Percentiles rank a stretch among this genome's conserved stretches.
Conservation (phyloP, 2,888 invertebrate genomes). For the Caradrina kadenii region DNA sequence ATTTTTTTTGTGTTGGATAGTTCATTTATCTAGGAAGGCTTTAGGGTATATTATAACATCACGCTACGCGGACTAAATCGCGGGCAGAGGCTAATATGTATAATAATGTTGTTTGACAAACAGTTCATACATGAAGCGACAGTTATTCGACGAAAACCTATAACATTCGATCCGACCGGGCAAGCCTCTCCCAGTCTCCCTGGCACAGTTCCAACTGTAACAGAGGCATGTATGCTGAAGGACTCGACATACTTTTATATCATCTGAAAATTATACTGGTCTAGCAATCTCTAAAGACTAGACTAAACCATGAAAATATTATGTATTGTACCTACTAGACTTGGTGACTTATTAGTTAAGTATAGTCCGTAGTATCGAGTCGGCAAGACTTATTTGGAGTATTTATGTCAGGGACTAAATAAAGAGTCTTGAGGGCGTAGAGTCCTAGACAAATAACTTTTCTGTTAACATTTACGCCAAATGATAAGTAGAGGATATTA, state of each 20-base stretch:
- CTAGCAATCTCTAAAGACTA: conserved; percentile 4
- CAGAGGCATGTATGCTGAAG: conserved; percentile 14
- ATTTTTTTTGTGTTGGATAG: too few relatives aligned
- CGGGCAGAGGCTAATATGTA: too few relatives aligned
- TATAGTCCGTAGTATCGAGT: not conserved
- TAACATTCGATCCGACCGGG: conserved; percentile 53
- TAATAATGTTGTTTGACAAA: not conserved
- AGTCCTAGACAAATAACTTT: too few relatives aligned
- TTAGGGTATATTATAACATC: too few relatives aligned
- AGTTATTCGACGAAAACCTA: conserved; percentile 24
- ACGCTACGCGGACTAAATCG: too few relatives aligned
- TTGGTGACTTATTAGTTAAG: not conserved
- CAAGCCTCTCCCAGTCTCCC: conserved; percentile 26
- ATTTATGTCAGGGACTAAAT: too few relatives aligned
- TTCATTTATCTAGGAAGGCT: too few relatives aligned
- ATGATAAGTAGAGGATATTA: too few relatives aligned
- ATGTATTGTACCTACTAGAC: not conserved
- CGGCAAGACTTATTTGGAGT: not conserved
- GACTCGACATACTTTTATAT: conserved; percentile 29
- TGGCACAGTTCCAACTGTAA: conserved; percentile 37
- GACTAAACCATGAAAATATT: not conserved
- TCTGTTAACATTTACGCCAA: too few relatives aligned
- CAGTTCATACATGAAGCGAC: conserved; percentile 1
- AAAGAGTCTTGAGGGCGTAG: too few relatives aligned
- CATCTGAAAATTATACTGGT: conserved; percentile 13